Conservation (phyloP, 2,888 invertebrate species). For the Apamea epomidion region DNA sequence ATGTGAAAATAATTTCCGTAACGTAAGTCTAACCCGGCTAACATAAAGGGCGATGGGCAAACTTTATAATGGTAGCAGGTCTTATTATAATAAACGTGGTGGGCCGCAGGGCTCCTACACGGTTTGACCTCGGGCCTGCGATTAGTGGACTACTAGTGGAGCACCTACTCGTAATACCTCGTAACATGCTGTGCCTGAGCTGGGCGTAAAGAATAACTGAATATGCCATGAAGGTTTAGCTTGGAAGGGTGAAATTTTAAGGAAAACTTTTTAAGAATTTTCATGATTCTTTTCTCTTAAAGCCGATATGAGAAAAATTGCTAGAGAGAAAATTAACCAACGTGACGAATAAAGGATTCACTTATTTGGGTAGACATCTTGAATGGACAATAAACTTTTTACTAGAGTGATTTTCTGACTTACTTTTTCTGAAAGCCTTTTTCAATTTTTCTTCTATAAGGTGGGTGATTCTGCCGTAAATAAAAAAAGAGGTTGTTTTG, state of each 20-base stretch:
- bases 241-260: background rate
- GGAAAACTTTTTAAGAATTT: too few relatives aligned
- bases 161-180: slow-evolving; percentile 78
- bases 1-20: slow-evolving; percentile 79
- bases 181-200: slow-evolving; percentile 73
- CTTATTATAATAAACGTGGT: slow-evolving; percentile 90
- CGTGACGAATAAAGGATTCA: background rate
- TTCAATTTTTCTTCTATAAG: too few relatives aligned
- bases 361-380: background rate
- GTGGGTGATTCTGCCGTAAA: too few relatives aligned
- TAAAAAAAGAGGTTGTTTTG: background rate
- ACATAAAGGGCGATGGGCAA: slow-evolving; percentile 83
- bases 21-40: slow-evolving; percentile 50
- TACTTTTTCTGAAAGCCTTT: background rate
- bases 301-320: too few relatives aligned
- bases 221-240: slow-evolving; percentile 60
- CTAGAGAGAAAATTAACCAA: background rate
- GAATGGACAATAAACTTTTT: background rate
- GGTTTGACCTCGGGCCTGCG: slow-evolving; percentile 87
- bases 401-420: background rate
- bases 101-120: slow-evolving; percentile 84
- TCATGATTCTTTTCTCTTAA: accelerated
- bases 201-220: slow-evolving; percentile 67
- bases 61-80: slow-evolving; percentile 83
- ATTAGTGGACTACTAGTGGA: slow-evolving; percentile 85